Base-by-base conservation (phyloP, 2,888 invertebrate species). In the Deilephila porcellus region DNA sequence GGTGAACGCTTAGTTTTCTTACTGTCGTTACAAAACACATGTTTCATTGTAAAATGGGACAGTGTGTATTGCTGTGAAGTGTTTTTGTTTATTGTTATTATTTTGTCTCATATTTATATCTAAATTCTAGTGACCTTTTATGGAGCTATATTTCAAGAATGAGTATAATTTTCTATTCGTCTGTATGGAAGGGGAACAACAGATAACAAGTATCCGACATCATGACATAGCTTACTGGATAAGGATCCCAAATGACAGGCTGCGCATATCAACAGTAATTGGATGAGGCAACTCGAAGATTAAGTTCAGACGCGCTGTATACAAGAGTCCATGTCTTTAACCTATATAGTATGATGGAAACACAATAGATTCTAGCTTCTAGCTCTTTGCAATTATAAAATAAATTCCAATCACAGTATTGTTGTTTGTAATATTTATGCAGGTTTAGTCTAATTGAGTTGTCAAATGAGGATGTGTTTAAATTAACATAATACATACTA, bases 251-350 rank as follows among this genome's bases (percentile, higher is more conserved):
- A 67, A 67, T 67, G 45, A 67, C 67, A 67, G 17, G 17, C 67
- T 52, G 45, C 45, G 45, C 20, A 67, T 67, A 67, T 67, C 67
- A 67, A 67, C 67, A 67, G 67, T 67, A 67, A 67, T 67, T 67
- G 67, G 67, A 67, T 45, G 67, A 67, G 52, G 67, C 67, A 67
- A 52, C 45, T 25, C 52, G 45, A 52, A 67, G 52, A 67, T 67
- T 45, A 67, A 67, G 67, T 67, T 67, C 67, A 67, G 67, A 20
- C 17, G 4, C 45, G 29, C 52, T 67, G 17, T 25, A 17, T 25
- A 52, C 25, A 67, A 67, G 45, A 25, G 25, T 29, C 3, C 45
- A 25, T 67, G n/a, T 5, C 6, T n/a, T 17, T 19, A 56, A 56
- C 56, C n/a, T 56, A 56, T 56, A 56, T 17, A 56, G n/a, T n/a